Conservation (phyloP, 2,797 vertebrate genomes). For the Sibirionetta formosa region DNA sequence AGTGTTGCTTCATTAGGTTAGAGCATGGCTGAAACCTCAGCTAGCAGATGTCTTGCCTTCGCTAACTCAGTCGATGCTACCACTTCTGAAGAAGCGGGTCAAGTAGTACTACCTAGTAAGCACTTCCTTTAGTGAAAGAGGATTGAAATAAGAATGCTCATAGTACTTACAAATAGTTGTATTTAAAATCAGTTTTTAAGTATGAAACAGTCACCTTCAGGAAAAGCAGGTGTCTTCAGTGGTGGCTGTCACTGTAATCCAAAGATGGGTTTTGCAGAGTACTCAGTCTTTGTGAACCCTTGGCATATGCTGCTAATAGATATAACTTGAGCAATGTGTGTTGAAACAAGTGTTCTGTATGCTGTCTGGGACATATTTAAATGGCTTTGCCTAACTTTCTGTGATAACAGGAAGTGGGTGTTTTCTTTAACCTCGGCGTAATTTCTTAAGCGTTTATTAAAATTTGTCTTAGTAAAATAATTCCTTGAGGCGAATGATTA, state of each 20-base stretch:
- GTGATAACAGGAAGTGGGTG: not conserved
- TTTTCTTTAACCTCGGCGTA: not conserved
- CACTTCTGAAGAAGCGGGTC: not conserved
- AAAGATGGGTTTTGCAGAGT: not conserved
- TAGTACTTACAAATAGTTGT: not conserved
- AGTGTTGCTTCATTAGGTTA: accelerated
- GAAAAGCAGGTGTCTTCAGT: not conserved
- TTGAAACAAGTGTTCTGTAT: not conserved
- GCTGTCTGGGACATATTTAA: not conserved
- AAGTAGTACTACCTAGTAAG: not conserved
- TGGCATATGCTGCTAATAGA: not conserved
- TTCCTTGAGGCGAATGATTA: not conserved
- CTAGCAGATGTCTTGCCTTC: not conserved
- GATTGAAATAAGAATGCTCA: not conserved
- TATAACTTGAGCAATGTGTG: not conserved
- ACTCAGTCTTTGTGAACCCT: not conserved
- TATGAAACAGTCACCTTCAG: not conserved
- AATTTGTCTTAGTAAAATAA: not conserved
- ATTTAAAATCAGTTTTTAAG: not conserved
- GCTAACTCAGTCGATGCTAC: accelerated
- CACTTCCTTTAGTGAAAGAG: accelerated
- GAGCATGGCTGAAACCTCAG: accelerated
- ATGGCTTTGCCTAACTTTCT: not conserved
- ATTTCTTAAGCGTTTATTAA: not conserved
- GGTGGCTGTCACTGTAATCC: not conserved